Conservation (phyloP, 2,888 invertebrate species). For the Callimorpha dominula region DNA sequence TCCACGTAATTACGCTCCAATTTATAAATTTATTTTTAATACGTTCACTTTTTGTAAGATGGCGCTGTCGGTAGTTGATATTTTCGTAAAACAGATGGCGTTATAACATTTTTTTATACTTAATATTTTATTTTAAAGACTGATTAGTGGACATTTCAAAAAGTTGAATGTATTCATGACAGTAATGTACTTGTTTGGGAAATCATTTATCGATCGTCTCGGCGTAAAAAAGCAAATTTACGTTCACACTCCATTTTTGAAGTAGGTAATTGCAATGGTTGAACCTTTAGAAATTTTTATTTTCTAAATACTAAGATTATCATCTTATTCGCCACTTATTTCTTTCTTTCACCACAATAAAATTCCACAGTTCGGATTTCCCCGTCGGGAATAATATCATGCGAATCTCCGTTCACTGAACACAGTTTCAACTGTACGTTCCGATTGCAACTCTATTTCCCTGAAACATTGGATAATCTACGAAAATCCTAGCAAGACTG, state of each 20-base stretch:
- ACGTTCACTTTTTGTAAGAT: neutral
- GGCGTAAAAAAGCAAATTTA: neutral
- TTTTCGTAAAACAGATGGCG: neutral
- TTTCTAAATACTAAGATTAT: neutral
- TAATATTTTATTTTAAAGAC: neutral
- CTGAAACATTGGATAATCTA: conserved; percentile 39
- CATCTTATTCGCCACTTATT: conserved; percentile 12
- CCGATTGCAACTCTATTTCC: conserved; percentile 46
- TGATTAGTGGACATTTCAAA: too few species aligned
- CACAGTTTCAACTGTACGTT: conserved; percentile 36
- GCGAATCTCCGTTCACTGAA: conserved; percentile 29
- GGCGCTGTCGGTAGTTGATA: neutral
- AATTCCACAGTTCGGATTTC: conserved; percentile 14
- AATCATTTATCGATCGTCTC: neutral
- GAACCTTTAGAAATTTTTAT: neutral
- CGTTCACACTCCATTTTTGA: neutral
- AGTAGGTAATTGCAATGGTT: neutral
- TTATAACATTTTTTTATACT: neutral
- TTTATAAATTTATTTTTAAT: neutral
- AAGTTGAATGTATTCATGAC: neutral
- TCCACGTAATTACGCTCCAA: neutral
- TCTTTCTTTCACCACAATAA: conserved; percentile 17
- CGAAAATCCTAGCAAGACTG: conserved; percentile 17
- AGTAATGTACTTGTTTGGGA: neutral
- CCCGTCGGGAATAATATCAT: conserved; percentile 24